Evolutionary conservation across 2,113 vertebrate genomes (phyloP).

Genomic region (Chlorodrepanis virens): DNA sequence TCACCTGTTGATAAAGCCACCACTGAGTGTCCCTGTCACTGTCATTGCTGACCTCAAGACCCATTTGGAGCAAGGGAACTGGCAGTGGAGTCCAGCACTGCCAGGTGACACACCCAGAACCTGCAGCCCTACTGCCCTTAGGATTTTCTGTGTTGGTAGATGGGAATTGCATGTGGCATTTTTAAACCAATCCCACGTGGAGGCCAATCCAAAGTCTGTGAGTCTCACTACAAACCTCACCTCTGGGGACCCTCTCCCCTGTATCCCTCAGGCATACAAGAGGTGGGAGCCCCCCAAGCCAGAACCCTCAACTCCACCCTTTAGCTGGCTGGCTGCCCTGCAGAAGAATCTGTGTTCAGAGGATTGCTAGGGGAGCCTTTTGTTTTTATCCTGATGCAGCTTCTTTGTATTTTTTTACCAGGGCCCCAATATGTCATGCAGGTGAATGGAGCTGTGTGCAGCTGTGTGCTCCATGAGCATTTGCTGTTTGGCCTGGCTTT

Average conservation of each 20-base stretch:
- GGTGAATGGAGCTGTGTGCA: no score
- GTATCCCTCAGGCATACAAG: neutral
- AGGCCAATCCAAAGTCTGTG: neutral
- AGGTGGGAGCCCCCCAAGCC: neutral
- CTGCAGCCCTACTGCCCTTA: neutral
- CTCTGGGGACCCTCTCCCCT: neutral
- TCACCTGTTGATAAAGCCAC: neutral
- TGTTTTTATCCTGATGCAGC: neutral
- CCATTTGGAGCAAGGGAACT: neutral
- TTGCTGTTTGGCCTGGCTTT: neutral
- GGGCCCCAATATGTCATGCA: neutral
- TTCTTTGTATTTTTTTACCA: neutral
- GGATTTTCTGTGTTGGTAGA: neutral
- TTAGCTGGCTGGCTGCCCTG: neutral
- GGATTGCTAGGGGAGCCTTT: neutral
- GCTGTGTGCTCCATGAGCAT: neutral
- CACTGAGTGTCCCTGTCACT: neutral
- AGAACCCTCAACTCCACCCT: neutral
- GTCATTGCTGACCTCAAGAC: neutral
- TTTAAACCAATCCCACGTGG: neutral
- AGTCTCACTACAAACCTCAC: neutral
- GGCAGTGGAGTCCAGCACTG: neutral
- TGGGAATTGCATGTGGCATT: neutral
- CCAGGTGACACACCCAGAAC: neutral
- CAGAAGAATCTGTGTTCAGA: neutral